Evolutionary conservation across 2,113 vertebrate species (phyloP).

Genomic region (Mustela lutreola): DNA sequence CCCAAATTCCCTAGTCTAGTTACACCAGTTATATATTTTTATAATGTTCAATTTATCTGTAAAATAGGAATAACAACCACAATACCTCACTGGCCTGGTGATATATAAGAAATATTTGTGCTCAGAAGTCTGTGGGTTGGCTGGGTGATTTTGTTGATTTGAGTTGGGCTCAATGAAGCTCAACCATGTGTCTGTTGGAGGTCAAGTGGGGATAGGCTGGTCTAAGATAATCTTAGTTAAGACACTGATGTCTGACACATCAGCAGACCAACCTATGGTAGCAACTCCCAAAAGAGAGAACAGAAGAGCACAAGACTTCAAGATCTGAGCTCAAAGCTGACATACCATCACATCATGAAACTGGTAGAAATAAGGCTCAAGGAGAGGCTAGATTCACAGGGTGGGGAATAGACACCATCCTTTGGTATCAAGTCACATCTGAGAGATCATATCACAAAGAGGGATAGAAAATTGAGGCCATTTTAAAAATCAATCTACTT

Average conservation of each 20-base stretch:
- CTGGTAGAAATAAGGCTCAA: not conserved
- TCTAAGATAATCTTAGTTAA: not conserved
- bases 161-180: not conserved
- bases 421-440: not conserved
- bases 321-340: not conserved
- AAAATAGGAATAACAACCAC: not conserved
- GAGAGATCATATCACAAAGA: not conserved
- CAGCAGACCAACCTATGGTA: not conserved
- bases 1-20: not conserved
- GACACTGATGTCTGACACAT: not conserved
- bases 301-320: not conserved
- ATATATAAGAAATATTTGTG: slow-evolving; percentile 4
- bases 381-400: not conserved
- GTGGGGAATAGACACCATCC: not conserved
- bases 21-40: not conserved
- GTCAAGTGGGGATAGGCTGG: not conserved
- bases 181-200: not conserved
- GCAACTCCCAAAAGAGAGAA: not conserved
- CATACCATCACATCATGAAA: not conserved
- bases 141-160: not conserved
- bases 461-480: not conserved
- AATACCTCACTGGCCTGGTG: not conserved
- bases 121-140: not conserved
- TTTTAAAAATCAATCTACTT: not conserved
- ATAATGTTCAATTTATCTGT: slow-evolving; percentile 22